Conservation (phyloP, 1,140 invertebrate genomes). For the Calycopis cecrops region DNA sequence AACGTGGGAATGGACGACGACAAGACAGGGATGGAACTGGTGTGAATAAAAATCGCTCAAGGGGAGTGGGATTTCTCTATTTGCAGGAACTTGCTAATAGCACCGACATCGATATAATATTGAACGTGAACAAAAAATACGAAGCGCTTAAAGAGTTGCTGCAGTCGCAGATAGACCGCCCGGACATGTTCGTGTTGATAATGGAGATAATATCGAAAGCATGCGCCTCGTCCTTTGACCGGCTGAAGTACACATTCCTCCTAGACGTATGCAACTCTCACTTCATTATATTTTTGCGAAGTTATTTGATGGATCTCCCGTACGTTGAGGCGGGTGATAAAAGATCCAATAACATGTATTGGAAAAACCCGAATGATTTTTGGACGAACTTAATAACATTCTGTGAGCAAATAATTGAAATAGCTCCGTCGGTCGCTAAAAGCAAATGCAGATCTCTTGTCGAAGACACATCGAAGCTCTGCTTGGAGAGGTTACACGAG, state of each 20-base stretch:
- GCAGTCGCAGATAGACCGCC: constrained; percentile 33
- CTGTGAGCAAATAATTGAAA: constrained; percentile 45
- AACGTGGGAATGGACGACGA: background rate
- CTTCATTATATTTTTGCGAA: constrained; percentile 47
- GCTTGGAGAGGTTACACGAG: constrained; percentile 49
- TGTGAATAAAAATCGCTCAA: background rate
- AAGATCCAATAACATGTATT: constrained; percentile 49
- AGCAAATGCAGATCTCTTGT: constrained; percentile 53
- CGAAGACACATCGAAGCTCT: constrained; percentile 42
- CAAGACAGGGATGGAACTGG: background rate
- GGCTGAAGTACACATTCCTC: constrained; percentile 51
- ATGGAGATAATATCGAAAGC: constrained; percentile 53
- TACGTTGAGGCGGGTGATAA: constrained; percentile 34
- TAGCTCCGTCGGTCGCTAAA: constrained; percentile 53
- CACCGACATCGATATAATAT: constrained; percentile 35
- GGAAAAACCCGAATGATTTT: constrained; percentile 57
- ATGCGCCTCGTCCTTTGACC: constrained; percentile 48
- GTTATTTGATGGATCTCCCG: constrained; percentile 54
- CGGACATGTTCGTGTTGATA: constrained; percentile 43
- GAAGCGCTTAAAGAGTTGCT: constrained; percentile 38
- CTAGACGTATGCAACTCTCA: constrained; percentile 49
- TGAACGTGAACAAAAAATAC: constrained; percentile 38
- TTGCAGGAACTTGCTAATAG: constrained; percentile 6
- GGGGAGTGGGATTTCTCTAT: background rate
- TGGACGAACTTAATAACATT: constrained; percentile 56